Base-by-base conservation (phyloP, 1,140 invertebrate genomes). In the Drosophila sturtevanti region DNA sequence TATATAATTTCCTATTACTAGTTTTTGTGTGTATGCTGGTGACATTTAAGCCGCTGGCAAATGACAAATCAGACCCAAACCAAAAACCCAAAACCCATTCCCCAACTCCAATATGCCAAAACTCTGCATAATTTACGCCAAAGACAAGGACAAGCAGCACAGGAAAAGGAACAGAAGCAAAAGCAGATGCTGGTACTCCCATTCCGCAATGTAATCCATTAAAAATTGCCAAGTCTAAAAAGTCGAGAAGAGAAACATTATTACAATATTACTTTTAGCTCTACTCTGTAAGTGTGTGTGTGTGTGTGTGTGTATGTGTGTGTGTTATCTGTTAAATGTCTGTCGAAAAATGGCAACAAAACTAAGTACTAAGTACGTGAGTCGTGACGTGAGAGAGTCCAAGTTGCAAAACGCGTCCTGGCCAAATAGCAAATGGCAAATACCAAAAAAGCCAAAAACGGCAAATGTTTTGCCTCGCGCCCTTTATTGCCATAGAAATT, bases 401-500 rank as follows among this genome's bases (percentile, higher is more conserved):
- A 22, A 44, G 31, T 21, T 48, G 41, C n/a, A 21, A 48, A 48
- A 48, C 16, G 41, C 41, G 37, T n/a, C 38, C 38, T 18, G 58
- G 63, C 70, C 21, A 22, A 22, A 69, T 86, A 81, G 81, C 77
- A 73, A 85, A 84, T 81, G 81, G 41, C 41, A 48, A 48, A 48
- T 21, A 48, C 16, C 41, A 48, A 48, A 48, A 16, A 48, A 16
- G 9, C 9, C 41, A 21, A 48, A 48, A 38, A 38, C n/a, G n/a
- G 56, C 56, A 48, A 62, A 62, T 62, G 41, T 63, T 63, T 56
- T 56, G 16, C 41, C 41, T 85, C 63, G 65, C 61, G 63, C 78
- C 41, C 90, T 91, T 91, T 91, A 91, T 91, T 81, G 90, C 82
- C 90, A 87, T 86, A 85, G 90, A 91, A 91, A 91, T 91, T 91